Percentiles rank a stretch among this genome's conserved stretches.
Evolutionary conservation across 2,888 invertebrate genomes (phyloP).

Genomic region (Druceiella hillmani): DNA sequence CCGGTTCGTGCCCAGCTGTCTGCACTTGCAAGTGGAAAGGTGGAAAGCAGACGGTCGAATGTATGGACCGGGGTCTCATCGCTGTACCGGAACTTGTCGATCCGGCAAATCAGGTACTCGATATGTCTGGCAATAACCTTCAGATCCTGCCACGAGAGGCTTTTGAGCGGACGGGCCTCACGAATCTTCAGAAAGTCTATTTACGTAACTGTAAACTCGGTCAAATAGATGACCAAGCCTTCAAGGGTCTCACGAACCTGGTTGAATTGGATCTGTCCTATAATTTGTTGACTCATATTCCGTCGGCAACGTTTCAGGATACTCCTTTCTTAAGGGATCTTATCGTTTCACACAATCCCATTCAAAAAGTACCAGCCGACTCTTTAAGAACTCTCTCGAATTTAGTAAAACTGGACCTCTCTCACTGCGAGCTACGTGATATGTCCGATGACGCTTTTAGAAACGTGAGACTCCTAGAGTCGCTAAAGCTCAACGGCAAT

Average conservation of each 20-base stretch:
- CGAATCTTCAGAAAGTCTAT: conserved; percentile 83
- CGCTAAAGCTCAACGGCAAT: conserved; percentile 77
- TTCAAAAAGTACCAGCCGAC: conserved; percentile 69
- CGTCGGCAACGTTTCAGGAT: conserved; percentile 72
- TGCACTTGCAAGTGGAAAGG: conserved; percentile 93
- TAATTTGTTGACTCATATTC: conserved; percentile 76
- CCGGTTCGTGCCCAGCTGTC: conserved; percentile 64
- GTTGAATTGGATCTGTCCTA: conserved; percentile 84
- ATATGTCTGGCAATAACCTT: conserved; percentile 83
- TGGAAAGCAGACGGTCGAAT: conserved; percentile 90
- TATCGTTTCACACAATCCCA: conserved; percentile 74
- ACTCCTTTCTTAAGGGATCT: conserved; percentile 79
- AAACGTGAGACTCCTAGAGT: conserved; percentile 69
- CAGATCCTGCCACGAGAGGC: conserved; percentile 78
- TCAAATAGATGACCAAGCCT: conserved; percentile 79
- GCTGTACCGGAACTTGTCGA: conserved; percentile 82
- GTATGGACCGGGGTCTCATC: conserved; percentile 76
- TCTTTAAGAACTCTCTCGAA: conserved; percentile 71
- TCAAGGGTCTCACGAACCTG: conserved; percentile 81
- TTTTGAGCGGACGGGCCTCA: conserved; percentile 72
- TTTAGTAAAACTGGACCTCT: conserved; percentile 77
- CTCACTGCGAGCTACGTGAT: conserved; percentile 73
- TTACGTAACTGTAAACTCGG: conserved; percentile 79
- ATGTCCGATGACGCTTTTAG: conserved; percentile 69
- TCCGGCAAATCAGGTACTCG: conserved; percentile 85